Conservation (phyloP, 2,797 vertebrate species). For the Morelia viridis region DNA sequence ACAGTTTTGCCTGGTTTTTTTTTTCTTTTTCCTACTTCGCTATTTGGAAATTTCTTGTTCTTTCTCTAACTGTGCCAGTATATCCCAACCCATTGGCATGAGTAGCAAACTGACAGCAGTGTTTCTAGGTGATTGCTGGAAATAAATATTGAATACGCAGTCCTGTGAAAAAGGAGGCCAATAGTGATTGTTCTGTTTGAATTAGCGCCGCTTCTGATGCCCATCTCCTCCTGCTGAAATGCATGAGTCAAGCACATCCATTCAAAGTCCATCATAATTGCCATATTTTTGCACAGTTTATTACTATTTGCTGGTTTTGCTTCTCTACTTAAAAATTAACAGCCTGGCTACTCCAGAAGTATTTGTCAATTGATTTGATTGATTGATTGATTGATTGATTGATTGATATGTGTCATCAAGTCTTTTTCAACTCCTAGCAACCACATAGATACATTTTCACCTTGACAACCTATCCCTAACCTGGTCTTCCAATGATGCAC, state of each 20-base stretch:
- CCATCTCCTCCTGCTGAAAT: conserved; percentile 26
- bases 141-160: conserved; percentile 12
- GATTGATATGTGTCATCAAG: neutral
- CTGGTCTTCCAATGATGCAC: neutral
- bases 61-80: conserved; percentile 59
- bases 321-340: neutral
- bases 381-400: neutral
- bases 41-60: conserved; percentile 65
- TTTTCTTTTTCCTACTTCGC: conserved; percentile 58
- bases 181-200: neutral
- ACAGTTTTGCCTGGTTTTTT: conserved; percentile 53
- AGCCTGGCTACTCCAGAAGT: neutral
- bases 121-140: conserved; percentile 18
- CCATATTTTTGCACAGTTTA: neutral
- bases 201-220: neutral
- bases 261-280: conserved; percentile 13
- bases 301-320: neutral
- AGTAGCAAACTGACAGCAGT: conserved; percentile 30
- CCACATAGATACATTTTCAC: neutral
- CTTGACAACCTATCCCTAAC: neutral
- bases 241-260: conserved; percentile 7
- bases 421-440: neutral
- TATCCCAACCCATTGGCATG: conserved; percentile 61
- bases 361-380: neutral
- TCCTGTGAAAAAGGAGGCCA: conserved; percentile 22